Evolutionary conservation across 1,140 invertebrate species (phyloP), one percentile per base, ranked within the genome.

Genomic region (Drosophila tropicalis): DNA sequence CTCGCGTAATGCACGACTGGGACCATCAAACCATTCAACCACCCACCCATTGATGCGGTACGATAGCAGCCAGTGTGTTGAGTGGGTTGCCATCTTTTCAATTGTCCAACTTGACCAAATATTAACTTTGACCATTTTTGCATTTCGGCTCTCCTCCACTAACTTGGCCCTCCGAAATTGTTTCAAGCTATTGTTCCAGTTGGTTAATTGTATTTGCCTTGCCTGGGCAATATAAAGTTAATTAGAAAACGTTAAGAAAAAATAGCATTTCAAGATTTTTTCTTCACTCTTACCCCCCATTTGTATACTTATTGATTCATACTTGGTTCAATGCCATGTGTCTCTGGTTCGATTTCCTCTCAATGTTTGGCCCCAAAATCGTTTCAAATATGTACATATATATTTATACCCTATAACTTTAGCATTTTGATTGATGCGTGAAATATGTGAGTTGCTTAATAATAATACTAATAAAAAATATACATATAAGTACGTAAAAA

Each of bases 101-200:
- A 87, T 87, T 87, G 84, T 87, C 84, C 84, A 84, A 74, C 44
- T 80, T 87, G 69, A 47, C 51, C 84, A 87, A 87, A 87, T 87
- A 87, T 84, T 87, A 87, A 84, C 84, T 81, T 87, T 83, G 70
- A 47, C 71, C 76, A 69, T 70, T 75, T 72, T 73, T 73, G 70
- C 79, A 77, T 81, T 81, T 60, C 54, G 44, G 0, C 9, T n/a
- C 17, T 22, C 6, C 15, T 1, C n/a, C n/a, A 6, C n/a, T n/a
- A 7, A 17, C 3, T 58, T 51, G 62, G 58, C 40, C 70, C 17
- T 44, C n/a, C 25, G 36, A 70, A 70, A 70, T 70, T 77, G 78
- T 79, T 86, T 81, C 65, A 62, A 39, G 22, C 81, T 76, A 57
- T 79, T 86, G 70, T 63, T 62, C 61, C 57, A 17, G 39, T 62